These are phyloP conservation scores for Protobothrops flavoviridis DNA, from an alignment of 2,113 vertebrate species.

Conservation along the genomic window DNA sequence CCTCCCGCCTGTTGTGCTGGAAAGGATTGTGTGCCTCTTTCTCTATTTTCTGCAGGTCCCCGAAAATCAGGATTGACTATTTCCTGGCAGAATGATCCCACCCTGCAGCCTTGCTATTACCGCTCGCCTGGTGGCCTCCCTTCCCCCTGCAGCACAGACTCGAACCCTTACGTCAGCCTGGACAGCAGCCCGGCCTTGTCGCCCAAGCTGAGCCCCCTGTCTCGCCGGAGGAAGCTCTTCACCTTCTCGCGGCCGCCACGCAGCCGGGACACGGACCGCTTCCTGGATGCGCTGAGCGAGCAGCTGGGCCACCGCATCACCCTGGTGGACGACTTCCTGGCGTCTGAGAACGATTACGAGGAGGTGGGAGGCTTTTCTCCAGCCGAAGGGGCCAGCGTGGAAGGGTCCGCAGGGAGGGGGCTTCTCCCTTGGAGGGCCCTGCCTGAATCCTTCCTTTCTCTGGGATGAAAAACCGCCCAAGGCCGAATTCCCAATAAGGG, in stretches of 20 bases:
- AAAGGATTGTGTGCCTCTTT: background rate
- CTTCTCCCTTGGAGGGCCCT: background rate
- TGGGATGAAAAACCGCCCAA: background rate
- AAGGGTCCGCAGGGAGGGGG: background rate
- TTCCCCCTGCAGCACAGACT: constrained; percentile 91
- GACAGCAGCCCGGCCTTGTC: constrained; percentile 88
- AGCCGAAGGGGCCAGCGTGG: fast-evolving
- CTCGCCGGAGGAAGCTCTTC: constrained; percentile 86
- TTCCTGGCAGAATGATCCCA: constrained; percentile 81
- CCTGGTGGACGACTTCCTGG: constrained; percentile 86
- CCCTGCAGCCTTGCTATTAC: constrained; percentile 80
- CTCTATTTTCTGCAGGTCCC: constrained; percentile 66
- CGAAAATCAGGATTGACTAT: constrained; percentile 75
- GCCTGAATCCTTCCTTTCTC: background rate
- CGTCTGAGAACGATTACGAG: constrained; percentile 93
- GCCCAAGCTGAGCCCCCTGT: constrained; percentile 79
- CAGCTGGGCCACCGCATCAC: constrained; percentile 89
- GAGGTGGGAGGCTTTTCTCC: constrained; percentile 74
- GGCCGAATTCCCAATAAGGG: background rate
- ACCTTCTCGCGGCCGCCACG: constrained; percentile 88
- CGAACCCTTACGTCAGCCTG: constrained; percentile 94
- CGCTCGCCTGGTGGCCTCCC: constrained; percentile 77
- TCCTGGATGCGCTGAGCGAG: constrained; percentile 90
- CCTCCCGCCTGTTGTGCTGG: too few relatives aligned
- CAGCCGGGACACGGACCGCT: constrained; percentile 91